phyloP scores from a whole-genome alignment of 2,113 vertebrate species.

The Podarcis raffonei region DNA sequence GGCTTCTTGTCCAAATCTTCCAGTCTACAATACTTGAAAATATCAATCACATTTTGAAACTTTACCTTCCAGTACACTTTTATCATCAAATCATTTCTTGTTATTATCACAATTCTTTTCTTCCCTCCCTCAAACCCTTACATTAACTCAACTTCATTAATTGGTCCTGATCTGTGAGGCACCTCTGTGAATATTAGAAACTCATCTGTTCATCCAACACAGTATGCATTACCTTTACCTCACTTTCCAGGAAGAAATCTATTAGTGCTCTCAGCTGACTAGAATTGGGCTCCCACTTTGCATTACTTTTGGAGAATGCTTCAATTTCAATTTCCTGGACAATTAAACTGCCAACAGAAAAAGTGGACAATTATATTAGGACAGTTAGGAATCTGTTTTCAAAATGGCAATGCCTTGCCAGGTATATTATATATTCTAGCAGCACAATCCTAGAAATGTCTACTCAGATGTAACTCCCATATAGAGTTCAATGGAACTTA shows the following conservation, averaged over 20 bases:
- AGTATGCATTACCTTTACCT: slow-evolving; percentile 74
- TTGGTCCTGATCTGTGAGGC: not conserved
- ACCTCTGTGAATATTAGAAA: not conserved
- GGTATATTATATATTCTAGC: not conserved
- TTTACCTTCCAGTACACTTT: not conserved
- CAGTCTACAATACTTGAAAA: not conserved
- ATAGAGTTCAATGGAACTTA: not conserved
- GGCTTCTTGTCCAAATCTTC: not conserved
- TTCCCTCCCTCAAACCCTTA: not conserved
- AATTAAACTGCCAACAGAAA: slow-evolving; percentile 74
- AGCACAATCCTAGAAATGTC: not conserved
- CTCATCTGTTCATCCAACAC: not conserved
- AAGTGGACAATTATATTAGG: slow-evolving; percentile 46
- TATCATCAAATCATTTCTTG: not conserved
- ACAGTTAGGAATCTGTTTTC: too few relatives aligned
- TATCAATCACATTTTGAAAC: not conserved
- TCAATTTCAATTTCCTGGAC: slow-evolving; percentile 54
- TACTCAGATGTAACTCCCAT: not conserved
- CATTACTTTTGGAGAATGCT: slow-evolving; percentile 63
- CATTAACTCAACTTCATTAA: not conserved
- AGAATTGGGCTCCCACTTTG: slow-evolving; percentile 51
- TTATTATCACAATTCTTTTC: not conserved
- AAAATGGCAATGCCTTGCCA: slow-evolving; percentile 7
- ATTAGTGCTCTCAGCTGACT: slow-evolving; percentile 80
- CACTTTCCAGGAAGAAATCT: slow-evolving; percentile 79